phyloP scores from a whole-genome alignment of 2,113 vertebrate species.

The Pollachius pollachius region DNA sequence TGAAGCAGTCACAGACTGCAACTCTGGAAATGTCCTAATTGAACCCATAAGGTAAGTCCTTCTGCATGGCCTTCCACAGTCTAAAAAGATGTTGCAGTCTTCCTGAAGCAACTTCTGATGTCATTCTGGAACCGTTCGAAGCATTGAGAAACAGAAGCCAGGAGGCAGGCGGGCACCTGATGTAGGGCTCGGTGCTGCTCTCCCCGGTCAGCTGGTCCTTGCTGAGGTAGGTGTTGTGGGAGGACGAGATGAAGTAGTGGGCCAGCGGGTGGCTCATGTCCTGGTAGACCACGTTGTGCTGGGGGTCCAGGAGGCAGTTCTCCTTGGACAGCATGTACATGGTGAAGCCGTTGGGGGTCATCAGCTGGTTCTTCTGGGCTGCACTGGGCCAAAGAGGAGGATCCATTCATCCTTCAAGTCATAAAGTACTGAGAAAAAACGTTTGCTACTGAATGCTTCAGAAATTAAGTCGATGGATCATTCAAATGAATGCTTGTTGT shows the following conservation, averaged over 20 bases:
- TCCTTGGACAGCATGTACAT: constrained; percentile 92
- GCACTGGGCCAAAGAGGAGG: constrained; percentile 43
- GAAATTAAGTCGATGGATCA: neutral
- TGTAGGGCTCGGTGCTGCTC: constrained; percentile 91
- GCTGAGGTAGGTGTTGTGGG: constrained; percentile 97
- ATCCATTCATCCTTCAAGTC: neutral
- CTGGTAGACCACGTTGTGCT: constrained; percentile 83
- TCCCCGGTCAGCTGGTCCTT: constrained; percentile 85
- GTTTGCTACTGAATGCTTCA: neutral
- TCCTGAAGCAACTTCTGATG: no score
- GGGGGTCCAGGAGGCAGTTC: constrained; percentile 79
- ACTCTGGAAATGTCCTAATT: no score
- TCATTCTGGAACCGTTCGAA: no score
- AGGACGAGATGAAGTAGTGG: constrained; percentile 95
- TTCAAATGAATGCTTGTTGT: no score
- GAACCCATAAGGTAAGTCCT: neutral
- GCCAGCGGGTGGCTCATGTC: constrained; percentile 88
- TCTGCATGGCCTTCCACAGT: neutral
- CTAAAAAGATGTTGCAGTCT: no score
- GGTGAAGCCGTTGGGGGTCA: constrained; percentile 93
- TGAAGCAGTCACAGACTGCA: no score
- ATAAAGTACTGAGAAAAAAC: no score
- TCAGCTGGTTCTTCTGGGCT: constrained; percentile 88
- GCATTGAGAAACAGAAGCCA: neutral
- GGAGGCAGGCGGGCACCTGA: constrained; percentile 64